These are phyloP conservation scores for Nesogale talazaci DNA, from an alignment of 2,113 vertebrate genomes.

Conservation along the genomic window DNA sequence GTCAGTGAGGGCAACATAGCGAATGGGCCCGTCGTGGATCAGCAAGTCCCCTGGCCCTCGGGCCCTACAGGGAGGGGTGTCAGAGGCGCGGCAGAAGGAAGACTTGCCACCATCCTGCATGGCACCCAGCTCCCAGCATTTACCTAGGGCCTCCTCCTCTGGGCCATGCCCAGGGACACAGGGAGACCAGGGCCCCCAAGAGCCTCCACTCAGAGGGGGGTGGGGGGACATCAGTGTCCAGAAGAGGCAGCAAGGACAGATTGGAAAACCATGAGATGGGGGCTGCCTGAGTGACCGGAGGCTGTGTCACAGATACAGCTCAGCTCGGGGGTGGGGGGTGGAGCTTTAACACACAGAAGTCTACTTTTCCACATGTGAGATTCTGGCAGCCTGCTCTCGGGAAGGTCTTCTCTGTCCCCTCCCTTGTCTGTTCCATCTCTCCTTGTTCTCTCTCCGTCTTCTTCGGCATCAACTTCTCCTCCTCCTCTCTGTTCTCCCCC, in stretches of 20 bases:
- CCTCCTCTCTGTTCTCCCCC: too few species aligned
- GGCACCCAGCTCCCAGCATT: not conserved
- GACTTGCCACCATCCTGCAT: not conserved
- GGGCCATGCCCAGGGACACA: not conserved
- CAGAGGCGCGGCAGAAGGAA: not conserved
- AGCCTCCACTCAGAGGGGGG: not conserved
- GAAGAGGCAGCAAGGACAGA: too few species aligned
- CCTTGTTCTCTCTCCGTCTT: too few species aligned
- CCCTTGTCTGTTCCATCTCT: not conserved
- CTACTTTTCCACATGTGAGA: not conserved
- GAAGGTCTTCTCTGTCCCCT: not conserved
- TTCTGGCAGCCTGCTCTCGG: not conserved
- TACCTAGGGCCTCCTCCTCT: not conserved
- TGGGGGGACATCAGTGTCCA: too few species aligned
- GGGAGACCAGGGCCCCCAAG: not conserved
- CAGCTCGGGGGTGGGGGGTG: too few species aligned
- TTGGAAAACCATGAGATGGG: not conserved
- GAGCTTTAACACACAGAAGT: not conserved
- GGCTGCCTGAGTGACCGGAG: too few species aligned
- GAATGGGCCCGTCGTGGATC: too few species aligned
- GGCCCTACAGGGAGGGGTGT: too few species aligned
- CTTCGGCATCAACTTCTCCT: too few species aligned
- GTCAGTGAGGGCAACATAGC: conserved; percentile 80
- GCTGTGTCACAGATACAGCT: not conserved
- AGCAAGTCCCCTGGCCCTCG: not conserved